Base-by-base conservation (phyloP, 2,797 vertebrate genomes). In the Nyctibius grandis region DNA sequence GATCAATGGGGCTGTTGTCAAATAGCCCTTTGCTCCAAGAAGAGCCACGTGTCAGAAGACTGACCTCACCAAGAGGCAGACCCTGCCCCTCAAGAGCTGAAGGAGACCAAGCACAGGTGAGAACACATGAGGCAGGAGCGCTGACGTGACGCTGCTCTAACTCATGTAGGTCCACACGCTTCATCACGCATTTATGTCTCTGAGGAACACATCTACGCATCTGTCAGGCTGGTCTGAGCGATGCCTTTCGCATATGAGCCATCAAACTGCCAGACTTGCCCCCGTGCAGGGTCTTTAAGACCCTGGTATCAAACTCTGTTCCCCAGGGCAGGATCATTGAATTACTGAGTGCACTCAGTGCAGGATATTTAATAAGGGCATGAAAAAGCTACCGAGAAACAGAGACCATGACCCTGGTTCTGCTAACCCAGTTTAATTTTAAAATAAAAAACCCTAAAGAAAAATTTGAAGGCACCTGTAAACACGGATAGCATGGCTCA, bases 361-460 rank as follows among this genome's bases (percentile, higher is more conserved):
- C 57, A 74, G 80, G 36, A 77, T 82, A 92, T 95, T 93, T 93
- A 89, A 92, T 95, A 92, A 91, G 15, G 29, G 64, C 60, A 72
- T 54, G 64, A 80, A 93, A 95, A 92, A 95, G 64, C 81, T 94
- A 65, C 78, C 0, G 5, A 91, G 84, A 91, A 95, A 87, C 67
- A 91, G 70, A 88, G 74, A 94, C 64, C 67, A 48, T 83, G 91
- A 92, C 81, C 48, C 9, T 87, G 64, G 47, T 88, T 85, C 88
- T 92, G 47, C 53, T 93, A 89, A 92, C 54, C 17, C 31, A 63
- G 81, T 83, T 95, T 91, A 91, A 85, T 95, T 95, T 94, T 72
- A 80, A 92, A 93, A 94, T 83, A 83, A 94, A 96, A 90, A 80
- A 45, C 75, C 79, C 74, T 40, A 23, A 93, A 92, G 77, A 89